Evolutionary conservation across 2,888 invertebrate species (phyloP).

Genomic region (Formica aserva): DNA sequence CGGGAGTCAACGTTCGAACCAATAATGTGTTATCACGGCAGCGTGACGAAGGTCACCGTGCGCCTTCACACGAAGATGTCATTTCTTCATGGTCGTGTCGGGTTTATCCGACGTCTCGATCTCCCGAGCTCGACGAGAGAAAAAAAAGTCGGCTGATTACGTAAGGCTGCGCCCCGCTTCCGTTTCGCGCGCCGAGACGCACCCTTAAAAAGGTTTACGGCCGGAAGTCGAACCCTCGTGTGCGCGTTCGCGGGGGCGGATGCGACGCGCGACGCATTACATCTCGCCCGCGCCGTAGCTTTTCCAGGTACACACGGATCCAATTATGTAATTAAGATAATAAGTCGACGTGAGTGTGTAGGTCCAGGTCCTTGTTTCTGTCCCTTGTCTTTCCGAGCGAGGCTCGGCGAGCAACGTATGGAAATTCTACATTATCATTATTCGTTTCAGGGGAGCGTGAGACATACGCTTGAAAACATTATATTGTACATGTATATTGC

Average conservation of each 20-base stretch:
- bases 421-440: conserved; percentile 28
- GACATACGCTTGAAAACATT: neutral
- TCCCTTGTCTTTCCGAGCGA: neutral
- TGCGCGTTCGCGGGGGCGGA: conserved; percentile 69
- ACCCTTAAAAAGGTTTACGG: conserved; percentile 79
- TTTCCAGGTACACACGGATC: conserved; percentile 21
- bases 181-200: conserved; percentile 69
- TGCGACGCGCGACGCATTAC: conserved; percentile 37
- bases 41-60: conserved; percentile 14
- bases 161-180: conserved; percentile 70
- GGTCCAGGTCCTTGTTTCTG: neutral
- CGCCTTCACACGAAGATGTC: neutral
- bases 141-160: conserved; percentile 51
- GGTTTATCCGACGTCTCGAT: conserved; percentile 31
- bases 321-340: conserved; percentile 69
- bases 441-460: conserved; percentile 11
- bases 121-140: conserved; percentile 37
- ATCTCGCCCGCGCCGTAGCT: conserved; percentile 60
- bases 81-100: conserved; percentile 10
- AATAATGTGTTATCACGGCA: conserved; percentile 9
- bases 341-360: conserved; percentile 66
- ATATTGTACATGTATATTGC: neutral
- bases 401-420: neutral
- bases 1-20: neutral
- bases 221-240: conserved; percentile 79